Percentiles rank a stretch among this genome's conserved stretches.
Conservation (phyloP, 2,113 vertebrate species). For the Rhabdomys dilectus region DNA sequence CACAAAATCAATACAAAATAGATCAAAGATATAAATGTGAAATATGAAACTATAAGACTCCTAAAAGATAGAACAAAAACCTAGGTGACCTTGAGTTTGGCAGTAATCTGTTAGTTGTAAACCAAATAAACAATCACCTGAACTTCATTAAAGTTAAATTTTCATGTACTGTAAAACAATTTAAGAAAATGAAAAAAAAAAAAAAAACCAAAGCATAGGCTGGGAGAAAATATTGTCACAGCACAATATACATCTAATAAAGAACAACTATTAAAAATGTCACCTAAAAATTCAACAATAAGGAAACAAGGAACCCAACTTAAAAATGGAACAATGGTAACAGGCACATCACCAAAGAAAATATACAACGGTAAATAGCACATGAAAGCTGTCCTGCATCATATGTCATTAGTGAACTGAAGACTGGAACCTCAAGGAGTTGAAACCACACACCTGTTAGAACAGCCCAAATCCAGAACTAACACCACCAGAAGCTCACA, state of each 20-base stretch:
- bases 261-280: not conserved
- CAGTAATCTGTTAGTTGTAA: not conserved
- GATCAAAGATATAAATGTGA: not conserved
- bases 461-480: slow-evolving; percentile 22
- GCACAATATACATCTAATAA: not conserved
- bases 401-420: not conserved
- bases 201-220: not conserved
- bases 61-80: not conserved
- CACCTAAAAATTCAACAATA: not conserved
- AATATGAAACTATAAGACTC: not conserved
- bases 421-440: not conserved
- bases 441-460: not conserved
- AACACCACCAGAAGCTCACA: not conserved
- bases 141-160: not conserved
- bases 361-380: not conserved
- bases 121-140: not conserved
- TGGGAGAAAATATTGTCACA: not conserved
- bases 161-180: not conserved
- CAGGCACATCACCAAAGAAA: not conserved
- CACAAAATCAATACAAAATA: not conserved
- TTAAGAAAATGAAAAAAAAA: not conserved
- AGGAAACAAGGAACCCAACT: not conserved
- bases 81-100: not conserved
- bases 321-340: not conserved
- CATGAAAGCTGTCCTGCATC: not conserved